Base-by-base conservation (phyloP, 2,797 vertebrate genomes). In the Xiphophorus birchmanni region DNA sequence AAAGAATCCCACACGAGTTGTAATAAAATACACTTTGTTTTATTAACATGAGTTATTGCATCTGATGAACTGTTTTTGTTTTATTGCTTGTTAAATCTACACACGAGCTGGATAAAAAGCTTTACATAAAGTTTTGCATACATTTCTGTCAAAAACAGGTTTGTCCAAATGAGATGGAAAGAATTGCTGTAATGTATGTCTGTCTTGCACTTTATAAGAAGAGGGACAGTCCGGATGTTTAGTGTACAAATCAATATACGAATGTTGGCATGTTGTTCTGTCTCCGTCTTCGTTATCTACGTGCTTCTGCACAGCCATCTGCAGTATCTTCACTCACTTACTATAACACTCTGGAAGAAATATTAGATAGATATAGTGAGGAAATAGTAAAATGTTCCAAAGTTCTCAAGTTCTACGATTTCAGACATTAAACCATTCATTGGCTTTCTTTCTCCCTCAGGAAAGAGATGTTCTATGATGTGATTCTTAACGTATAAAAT, bases 21-120 rank as follows among this genome's bases (percentile, higher is more conserved):
- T 86, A 80, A 73, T 87, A 88, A 92, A 91, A 91, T 75, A 89
- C 29, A 76, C 3, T 23, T 52, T 23, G 32, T 52, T 47, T 92
- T 90, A 91, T 93, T 89, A 78, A 79, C 86, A 84, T 72, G 74
- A 81, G 48, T 76, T 45, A 79, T 83, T 77, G 67, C 63, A 54
- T 85, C 73, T 7, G 42, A 83, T 54, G 35, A 71, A 83, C 17
- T 2, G n/a, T 89, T 63, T 54, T 29, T 82, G 74, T 87, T 94
- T 91, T 91, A 95, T 89, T 94, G 82, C 77, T 76, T 73, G 78
- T 79, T 74, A 84, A 63, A 91, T 65, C 87, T 77, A 75, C 76
- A 80, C 84, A 85, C 21, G 78, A 77, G 54, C 80, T 85, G 85
- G 80, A 87, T 80, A 73, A 86, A 87, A 82, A 73, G 63, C 65